Conservation (phyloP, 2,113 vertebrate genomes). For the Toxostoma redivivum region DNA sequence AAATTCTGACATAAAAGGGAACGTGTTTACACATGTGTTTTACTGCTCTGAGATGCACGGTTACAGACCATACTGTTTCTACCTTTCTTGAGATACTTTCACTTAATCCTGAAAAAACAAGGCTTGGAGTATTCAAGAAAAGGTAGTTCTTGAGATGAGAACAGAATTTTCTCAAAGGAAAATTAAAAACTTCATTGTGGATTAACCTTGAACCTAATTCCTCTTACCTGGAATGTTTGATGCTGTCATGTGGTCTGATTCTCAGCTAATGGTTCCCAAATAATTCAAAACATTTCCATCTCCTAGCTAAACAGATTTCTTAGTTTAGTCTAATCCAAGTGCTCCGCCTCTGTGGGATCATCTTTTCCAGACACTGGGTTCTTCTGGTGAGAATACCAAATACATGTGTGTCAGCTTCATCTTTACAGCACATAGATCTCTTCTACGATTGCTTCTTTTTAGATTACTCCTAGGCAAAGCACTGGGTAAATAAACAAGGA, state of each 20-base stretch:
- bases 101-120: not conserved
- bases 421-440: not conserved
- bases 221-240: not conserved
- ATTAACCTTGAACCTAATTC: not conserved
- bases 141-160: not conserved
- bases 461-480: not conserved
- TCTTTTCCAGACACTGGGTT: not conserved
- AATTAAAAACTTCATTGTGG: not conserved
- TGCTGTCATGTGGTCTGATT: not conserved
- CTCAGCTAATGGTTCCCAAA: not conserved
- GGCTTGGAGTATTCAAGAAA: not conserved
- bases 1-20: not conserved
- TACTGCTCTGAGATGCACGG: not conserved
- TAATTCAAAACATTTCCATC: not conserved
- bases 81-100: not conserved
- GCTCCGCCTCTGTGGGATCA: not conserved
- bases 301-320: not conserved
- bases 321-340: not conserved
- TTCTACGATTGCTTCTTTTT: not conserved
- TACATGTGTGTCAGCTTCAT: not conserved
- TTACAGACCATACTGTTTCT: not conserved
- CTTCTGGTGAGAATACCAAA: not conserved
- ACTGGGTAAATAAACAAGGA: not conserved
- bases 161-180: not conserved
- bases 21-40: not conserved